These are phyloP conservation scores for Prunella strophiata DNA, from an alignment of 2,797 vertebrate genomes.

Conservation along the genomic window DNA sequence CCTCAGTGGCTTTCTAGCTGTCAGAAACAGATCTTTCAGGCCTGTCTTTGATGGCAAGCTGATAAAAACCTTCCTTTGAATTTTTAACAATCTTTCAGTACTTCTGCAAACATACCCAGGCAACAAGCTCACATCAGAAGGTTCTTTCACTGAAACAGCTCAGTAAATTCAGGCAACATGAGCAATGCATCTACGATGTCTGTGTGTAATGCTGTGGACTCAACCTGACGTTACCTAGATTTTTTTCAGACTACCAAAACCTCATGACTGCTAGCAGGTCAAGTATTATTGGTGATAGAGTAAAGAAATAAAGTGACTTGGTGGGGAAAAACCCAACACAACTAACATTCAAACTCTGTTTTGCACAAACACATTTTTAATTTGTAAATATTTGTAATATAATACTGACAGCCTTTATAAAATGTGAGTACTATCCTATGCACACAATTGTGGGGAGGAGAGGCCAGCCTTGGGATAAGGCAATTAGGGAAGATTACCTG, in stretches of 20 bases:
- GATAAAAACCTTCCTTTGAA: background rate
- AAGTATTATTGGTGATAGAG: background rate
- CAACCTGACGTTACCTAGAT: background rate
- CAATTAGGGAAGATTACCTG: background rate
- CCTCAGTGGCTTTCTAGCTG: background rate
- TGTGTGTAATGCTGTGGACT: rapidly evolving
- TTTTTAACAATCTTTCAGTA: background rate
- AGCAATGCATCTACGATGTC: background rate
- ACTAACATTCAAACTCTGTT: background rate
- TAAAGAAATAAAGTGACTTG: background rate
- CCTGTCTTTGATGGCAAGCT: background rate
- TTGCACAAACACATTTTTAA: background rate
- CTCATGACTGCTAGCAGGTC: background rate
- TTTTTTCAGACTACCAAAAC: background rate
- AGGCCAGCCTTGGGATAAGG: background rate
- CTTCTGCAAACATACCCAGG: background rate
- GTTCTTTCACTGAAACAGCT: background rate
- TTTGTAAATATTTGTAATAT: background rate
- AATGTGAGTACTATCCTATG: background rate
- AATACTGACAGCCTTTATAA: background rate
- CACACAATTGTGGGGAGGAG: background rate
- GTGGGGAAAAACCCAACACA: background rate
- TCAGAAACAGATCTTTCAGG: background rate
- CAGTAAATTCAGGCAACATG: background rate
- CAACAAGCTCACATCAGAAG: background rate